Evolutionary conservation across 2,113 vertebrate genomes (phyloP).

Genomic region (Atractosteus spatula): DNA sequence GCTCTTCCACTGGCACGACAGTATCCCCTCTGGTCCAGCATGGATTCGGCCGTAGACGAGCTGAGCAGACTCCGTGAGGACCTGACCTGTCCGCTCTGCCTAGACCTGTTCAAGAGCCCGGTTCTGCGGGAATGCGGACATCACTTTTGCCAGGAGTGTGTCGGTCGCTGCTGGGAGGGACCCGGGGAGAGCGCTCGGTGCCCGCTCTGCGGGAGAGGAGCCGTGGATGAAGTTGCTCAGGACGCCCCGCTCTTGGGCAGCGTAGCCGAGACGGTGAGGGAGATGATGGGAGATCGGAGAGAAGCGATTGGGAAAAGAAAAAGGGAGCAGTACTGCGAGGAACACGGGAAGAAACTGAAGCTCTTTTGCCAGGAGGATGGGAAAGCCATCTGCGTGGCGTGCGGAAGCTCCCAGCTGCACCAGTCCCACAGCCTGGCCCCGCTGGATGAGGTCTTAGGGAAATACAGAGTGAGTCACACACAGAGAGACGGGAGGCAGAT

Average conservation of each 20-base stretch:
- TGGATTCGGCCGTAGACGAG: constrained; percentile 33
- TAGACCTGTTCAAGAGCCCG: constrained; percentile 73
- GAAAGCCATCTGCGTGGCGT: constrained; percentile 72
- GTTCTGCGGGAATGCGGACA: constrained; percentile 84
- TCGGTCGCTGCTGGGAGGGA: constrained; percentile 68
- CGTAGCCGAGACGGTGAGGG: constrained; percentile 68
- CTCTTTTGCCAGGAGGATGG: constrained; percentile 81
- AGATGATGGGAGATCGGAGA: constrained; percentile 39
- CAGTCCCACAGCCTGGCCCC: constrained; percentile 65
- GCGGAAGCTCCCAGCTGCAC: constrained; percentile 64
- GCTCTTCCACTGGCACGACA: too few species aligned
- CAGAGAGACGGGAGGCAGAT: too few species aligned
- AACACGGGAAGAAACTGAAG: constrained; percentile 71
- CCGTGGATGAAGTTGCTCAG: constrained; percentile 50
- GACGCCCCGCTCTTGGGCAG: constrained; percentile 79
- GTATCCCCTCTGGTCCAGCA: too few species aligned
- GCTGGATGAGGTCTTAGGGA: constrained; percentile 68
- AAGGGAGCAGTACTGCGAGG: constrained; percentile 52
- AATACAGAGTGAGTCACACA: constrained; percentile 63
- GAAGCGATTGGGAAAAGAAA: constrained; percentile 37
- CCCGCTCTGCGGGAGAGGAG: constrained; percentile 71
- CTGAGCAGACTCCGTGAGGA: constrained; percentile 68
- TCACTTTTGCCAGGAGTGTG: constrained; percentile 79
- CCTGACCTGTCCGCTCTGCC: constrained; percentile 78
- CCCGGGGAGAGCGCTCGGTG: constrained; percentile 58